phyloP scores from a whole-genome alignment of 2,888 invertebrate species.

The Limulus polyphemus region DNA sequence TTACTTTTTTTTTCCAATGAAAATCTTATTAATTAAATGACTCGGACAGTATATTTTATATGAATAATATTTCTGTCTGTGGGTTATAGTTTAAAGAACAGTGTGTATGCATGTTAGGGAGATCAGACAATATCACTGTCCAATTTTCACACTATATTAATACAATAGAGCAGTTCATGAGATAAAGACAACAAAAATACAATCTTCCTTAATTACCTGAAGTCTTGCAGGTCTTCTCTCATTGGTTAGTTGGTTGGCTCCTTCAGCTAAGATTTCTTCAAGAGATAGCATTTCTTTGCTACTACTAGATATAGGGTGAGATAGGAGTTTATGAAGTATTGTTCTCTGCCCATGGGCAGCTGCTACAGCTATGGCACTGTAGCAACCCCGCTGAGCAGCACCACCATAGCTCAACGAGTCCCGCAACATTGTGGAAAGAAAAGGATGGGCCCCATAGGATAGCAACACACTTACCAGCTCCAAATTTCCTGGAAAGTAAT shows the following conservation, averaged over 20 bases:
- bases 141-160: too few relatives aligned
- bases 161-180: too few relatives aligned
- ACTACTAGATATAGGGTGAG: slow-evolving; percentile 50
- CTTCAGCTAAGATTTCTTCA: slow-evolving; percentile 81
- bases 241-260: slow-evolving; percentile 39
- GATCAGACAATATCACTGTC: too few relatives aligned
- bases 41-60: too few relatives aligned
- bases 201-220: too few relatives aligned
- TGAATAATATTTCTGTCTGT: too few relatives aligned
- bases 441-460: slow-evolving; percentile 75
- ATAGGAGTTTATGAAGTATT: slow-evolving; percentile 61
- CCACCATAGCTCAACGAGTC: slow-evolving; percentile 75
- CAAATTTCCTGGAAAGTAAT: slow-evolving; percentile 33
- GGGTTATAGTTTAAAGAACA: too few relatives aligned
- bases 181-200: too few relatives aligned
- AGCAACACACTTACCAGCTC: slow-evolving; percentile 67
- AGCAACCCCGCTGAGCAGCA: slow-evolving; percentile 72
- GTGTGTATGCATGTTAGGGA: too few relatives aligned
- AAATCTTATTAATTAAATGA: too few relatives aligned
- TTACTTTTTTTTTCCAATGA: too few relatives aligned
- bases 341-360: slow-evolving; percentile 74
- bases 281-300: slow-evolving; percentile 64
- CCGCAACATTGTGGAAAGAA: slow-evolving; percentile 66
- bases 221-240: slow-evolving; percentile 30
- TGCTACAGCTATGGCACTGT: slow-evolving; percentile 76